Base-by-base conservation (phyloP, 2,113 vertebrate species). In the Rhinopomastus cyanomelas region DNA sequence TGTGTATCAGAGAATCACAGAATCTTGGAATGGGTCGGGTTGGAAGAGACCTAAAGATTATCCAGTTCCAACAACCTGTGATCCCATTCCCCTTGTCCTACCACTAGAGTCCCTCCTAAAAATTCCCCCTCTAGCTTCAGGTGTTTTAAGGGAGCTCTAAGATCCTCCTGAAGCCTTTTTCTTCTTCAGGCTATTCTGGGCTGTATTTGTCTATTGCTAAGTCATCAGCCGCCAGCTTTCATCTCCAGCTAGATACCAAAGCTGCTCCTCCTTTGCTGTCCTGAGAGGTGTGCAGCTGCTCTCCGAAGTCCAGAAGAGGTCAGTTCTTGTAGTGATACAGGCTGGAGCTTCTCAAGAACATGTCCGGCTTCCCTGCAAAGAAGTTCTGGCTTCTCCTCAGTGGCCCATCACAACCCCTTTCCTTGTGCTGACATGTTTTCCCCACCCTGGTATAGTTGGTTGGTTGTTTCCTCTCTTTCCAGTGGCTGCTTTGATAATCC, bases 261-360 rank as follows among this genome's bases (percentile, higher is more conserved):
- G 61, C 79, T 14, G 36, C 9, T 56, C 71, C 48, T 44, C 3
- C 0, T 59, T 22, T 21, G 20, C 27, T 21, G 25, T 34, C 30
- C 8, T 20, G 20, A 23, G 25, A 72, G 49, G 23, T 7, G 25
- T 36, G 52, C 2, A 5, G 32, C 39, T 51, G 15, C 34, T 65
- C 39, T 13, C 12, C 48, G 2, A 18, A n/a, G 29, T 32, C 46
- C 19, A 21, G 52, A 55, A 16, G 2, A 5, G 4, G 2, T 12
- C 7, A 29, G 30, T 27, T 8, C 0, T 17, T 66, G n/a, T 34
- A 27, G 15, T 14, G 7, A 1, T 3, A 3, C 0, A 21, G 9
- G n/a, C 12, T 65, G 4, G 27, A 66, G 6, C n/a, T 15, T 12
- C 29, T 32, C n/a, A 12, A 14, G 36, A 64, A 23, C 12, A 48